Conservation (phyloP, 35 echinoderm and acorn worm species). For the Ophiothrix spiculata region DNA sequence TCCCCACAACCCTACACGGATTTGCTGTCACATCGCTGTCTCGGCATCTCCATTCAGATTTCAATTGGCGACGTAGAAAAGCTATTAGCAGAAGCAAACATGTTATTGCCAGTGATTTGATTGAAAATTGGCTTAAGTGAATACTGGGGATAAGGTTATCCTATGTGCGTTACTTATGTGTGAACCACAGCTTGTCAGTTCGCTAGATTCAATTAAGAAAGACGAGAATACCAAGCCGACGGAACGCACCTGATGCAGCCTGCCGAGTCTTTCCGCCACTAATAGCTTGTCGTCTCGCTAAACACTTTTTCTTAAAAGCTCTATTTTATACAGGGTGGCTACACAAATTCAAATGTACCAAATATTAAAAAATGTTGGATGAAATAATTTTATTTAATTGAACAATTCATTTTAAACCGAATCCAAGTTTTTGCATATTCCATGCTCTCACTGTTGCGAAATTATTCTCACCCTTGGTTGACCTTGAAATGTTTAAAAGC, state of each 20-base stretch:
- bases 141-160: conserved; percentile 15
- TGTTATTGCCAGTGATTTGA: conserved; percentile 13
- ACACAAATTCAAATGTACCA: too few species aligned
- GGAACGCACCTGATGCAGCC: not conserved
- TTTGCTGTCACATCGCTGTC: not conserved
- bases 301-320: not conserved
- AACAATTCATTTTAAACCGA: too few species aligned
- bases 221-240: not conserved
- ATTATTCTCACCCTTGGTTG: too few species aligned
- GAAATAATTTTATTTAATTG: too few species aligned
- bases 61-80: not conserved
- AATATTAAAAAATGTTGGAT: too few species aligned
- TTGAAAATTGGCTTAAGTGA: conserved; percentile 16
- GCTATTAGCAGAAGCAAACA: conserved; percentile 15
- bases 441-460: too few species aligned
- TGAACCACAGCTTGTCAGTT: conserved; percentile 4
- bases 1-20: conserved; percentile 4
- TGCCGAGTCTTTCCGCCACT: not conserved
- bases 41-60: not conserved
- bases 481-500: too few species aligned
- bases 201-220: conserved; percentile 1
- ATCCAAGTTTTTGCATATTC: too few species aligned
- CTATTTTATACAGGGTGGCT: not conserved
- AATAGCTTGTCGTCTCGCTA: not conserved
- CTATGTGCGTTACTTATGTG: not conserved